Evolutionary conservation across 2,797 vertebrate genomes (phyloP), one percentile per base, ranked within the genome.

Genomic region (Austrolebias charrua): DNA sequence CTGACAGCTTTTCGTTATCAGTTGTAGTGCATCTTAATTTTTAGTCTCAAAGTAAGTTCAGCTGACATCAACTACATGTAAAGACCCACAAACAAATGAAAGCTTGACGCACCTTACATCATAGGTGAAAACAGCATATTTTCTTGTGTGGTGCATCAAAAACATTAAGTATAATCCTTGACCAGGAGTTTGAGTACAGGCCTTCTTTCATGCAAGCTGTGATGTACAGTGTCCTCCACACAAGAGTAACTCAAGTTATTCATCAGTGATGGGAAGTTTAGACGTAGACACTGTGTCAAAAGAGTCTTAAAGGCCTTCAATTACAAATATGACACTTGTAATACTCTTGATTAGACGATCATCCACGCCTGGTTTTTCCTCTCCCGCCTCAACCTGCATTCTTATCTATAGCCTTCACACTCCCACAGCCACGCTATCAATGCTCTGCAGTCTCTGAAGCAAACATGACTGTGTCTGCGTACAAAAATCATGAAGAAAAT

Each of bases 361-460:
- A 44, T 14, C 45, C 53, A 63, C 47, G 28, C 55, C 55, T 60
- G n/a, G 31, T 19, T 61, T 15, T 10, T 50, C 47, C 11, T 40
- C 51, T 31, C 16, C 63, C 56, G 62, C 31, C 59, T 68, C 31
- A 50, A 47, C 45, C 62, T 18, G 49, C 45, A 3, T 49, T 38
- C 77, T 88, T 88, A 89, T 90, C 88, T 83, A 11, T 61, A 44
- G 47, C 35, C 20, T 55, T 29, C 83, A 79, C 43, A 66, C 65
- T 52, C 44, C 16, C 63, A 46, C 51, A 19, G 8, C 4, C 63
- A 58, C 58, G 77, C 87, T 88, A 92, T 91, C 91, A 79, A 16
- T n/a, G 1, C 57, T 66, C 0, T 2, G 33, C 80, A 78, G 61
- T 50, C 52, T 16, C 44, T 51, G 31, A 24, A 38, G 31, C 31